Base-by-base conservation (phyloP, 2,888 invertebrate genomes). In the Dioctria linearis region DNA sequence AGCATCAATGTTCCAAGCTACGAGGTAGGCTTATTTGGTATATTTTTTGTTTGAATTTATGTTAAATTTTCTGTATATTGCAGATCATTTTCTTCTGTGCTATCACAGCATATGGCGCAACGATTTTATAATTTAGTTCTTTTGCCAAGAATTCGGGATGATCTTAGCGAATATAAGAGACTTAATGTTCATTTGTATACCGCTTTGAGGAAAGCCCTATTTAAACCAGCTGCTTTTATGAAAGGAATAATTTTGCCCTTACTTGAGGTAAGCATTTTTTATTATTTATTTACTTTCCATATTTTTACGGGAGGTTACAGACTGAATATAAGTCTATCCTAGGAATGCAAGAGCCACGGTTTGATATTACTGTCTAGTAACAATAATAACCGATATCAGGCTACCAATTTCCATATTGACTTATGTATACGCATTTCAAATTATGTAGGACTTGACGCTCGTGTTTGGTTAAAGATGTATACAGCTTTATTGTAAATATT, bases 181-280 rank as follows among this genome's bases (percentile, higher is more conserved):
- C 90, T 99, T 2, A 99, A 99, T 89, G 97, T 97, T 87, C 99
- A 99, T 89, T 90, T 99, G 43, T 99, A 98, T 88, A 96, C 97
- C 86, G 97, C 99, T 0, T 87, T 99, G 69, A 92, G 94, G 83
- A 98, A 98, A 89, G 92, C 99, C 0, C 90, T 99, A 0, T 99
- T 96, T 88, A 99, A 99, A 88, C 98, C 99, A 61, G 97, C 95
- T 39, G 99, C 96, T 61, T 99, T 99, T 86, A 98, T 99, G 95
- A 99, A 99, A 90, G 99, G 94, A 63, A 91, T 95, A 83, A 88
- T 95, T 69, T 86, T 95, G 80, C 95, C 95, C 0, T 88, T 95
- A 63, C 88, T 95, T 54, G 94, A 93, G 87, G 91, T 91, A 86
- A 87, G 84, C 25, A 25, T 0, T 25, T 25, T 25, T 25, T 25